Evolutionary conservation across 1,140 invertebrate species (phyloP).

Genomic region (Lasioglossum albipes): DNA sequence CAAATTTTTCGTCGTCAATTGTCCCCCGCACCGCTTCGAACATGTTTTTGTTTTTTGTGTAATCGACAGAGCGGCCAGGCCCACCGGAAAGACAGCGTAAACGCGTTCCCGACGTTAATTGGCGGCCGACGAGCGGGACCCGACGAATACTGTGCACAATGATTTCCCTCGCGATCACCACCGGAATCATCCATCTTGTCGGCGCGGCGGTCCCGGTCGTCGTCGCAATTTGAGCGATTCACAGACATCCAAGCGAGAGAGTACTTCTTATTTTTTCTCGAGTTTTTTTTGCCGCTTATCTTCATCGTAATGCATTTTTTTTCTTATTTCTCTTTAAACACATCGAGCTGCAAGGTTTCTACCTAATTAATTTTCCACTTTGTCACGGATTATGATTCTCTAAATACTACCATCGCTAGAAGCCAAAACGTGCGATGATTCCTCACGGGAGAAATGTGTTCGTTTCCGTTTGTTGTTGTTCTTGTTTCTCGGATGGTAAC

Average conservation of each 20-base stretch:
- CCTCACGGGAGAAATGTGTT: constrained; percentile 6
- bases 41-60: no score
- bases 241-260: constrained; percentile 49
- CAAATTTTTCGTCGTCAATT: neutral
- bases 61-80: neutral
- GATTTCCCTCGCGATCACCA: neutral
- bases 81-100: constrained; percentile 18
- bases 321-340: constrained; percentile 7
- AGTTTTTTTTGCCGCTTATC: neutral
- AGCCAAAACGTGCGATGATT: constrained; percentile 35
- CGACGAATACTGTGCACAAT: no score
- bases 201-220: neutral
- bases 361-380: constrained; percentile 29
- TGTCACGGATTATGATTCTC: constrained; percentile 10
- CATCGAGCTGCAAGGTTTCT: constrained; percentile 39
- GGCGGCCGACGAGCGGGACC: constrained; percentile 10
- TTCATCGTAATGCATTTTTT: constrained; percentile 11
- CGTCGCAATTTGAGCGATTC: constrained; percentile 50
- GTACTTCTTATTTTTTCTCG: constrained; percentile 3
- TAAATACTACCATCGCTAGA: constrained; percentile 40
- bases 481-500: neutral
- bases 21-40: neutral
- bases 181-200: neutral
- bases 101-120: constrained; percentile 2
- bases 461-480: neutral